Conservation (phyloP, 2,113 vertebrate species). For the Lonchura striata region DNA sequence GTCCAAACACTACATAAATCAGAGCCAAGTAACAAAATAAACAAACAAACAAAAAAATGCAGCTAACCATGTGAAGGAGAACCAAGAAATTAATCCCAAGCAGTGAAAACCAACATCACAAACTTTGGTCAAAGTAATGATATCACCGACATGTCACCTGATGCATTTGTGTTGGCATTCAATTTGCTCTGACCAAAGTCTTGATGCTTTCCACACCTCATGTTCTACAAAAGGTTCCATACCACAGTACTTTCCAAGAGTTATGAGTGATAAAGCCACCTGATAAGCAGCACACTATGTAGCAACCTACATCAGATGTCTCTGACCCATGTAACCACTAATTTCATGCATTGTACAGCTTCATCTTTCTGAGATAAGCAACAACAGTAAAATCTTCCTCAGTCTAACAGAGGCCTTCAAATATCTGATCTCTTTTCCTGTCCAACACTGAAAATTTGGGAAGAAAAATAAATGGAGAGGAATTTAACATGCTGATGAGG, state of each 20-base stretch:
- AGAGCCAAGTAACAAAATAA: constrained; percentile 81
- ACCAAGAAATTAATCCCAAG: constrained; percentile 65
- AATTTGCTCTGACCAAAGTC: background rate
- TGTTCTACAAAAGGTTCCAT: background rate
- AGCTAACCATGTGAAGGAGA: constrained; percentile 59
- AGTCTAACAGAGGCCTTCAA: background rate
- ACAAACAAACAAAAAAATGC: constrained; percentile 65
- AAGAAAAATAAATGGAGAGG: background rate
- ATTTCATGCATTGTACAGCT: rapidly evolving
- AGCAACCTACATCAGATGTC: background rate
- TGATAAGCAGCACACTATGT: rapidly evolving
- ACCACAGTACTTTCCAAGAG: background rate
- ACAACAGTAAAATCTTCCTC: background rate
- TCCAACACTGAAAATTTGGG: background rate
- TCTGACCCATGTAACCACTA: background rate
- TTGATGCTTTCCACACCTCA: background rate
- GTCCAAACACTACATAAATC: constrained; percentile 73
- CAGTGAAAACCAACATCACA: constrained; percentile 19
- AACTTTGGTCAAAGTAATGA: constrained; percentile 26
- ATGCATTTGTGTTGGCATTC: background rate
- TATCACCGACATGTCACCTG: background rate
- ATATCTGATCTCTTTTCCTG: background rate
- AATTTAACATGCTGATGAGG: background rate
- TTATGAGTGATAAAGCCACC: background rate
- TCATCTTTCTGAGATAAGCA: background rate